Conservation (phyloP, 2,888 invertebrate genomes). For the Leuctra nigra region DNA sequence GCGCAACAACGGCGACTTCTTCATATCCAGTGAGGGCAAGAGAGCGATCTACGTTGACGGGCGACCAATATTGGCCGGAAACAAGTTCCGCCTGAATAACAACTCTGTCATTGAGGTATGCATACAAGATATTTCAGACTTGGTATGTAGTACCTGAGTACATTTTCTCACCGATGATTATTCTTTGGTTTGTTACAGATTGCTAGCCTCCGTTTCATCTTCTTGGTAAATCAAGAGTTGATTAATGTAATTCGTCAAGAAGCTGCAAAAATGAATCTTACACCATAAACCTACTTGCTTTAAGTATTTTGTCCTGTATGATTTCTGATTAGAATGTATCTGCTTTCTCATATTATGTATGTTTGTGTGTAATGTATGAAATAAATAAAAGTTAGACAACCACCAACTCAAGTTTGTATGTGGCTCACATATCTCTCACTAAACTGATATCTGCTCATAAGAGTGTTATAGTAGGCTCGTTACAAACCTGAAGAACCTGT, state of each 20-base stretch:
- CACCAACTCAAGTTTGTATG: too few relatives aligned
- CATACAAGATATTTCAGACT: constrained; percentile 24
- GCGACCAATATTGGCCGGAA: constrained; percentile 77
- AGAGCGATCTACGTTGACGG: constrained; percentile 93
- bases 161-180: neutral
- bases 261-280: constrained; percentile 68
- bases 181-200: constrained; percentile 52
- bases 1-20: constrained; percentile 90
- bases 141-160: neutral
- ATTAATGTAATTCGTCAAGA: constrained; percentile 85
- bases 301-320: too few relatives aligned
- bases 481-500: too few relatives aligned
- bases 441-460: too few relatives aligned
- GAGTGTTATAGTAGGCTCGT: too few relatives aligned
- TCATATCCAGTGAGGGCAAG: constrained; percentile 91
- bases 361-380: too few relatives aligned
- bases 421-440: too few relatives aligned
- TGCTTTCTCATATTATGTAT: too few relatives aligned
- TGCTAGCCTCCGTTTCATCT: constrained; percentile 85
- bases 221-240: constrained; percentile 86
- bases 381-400: too few relatives aligned
- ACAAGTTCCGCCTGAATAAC: constrained; percentile 84
- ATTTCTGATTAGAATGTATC: too few relatives aligned
- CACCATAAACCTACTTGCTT: too few relatives aligned
- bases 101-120: constrained; percentile 93